phyloP scores from a whole-genome alignment of 2,113 vertebrate genomes.

The Pelusios castaneus region DNA sequence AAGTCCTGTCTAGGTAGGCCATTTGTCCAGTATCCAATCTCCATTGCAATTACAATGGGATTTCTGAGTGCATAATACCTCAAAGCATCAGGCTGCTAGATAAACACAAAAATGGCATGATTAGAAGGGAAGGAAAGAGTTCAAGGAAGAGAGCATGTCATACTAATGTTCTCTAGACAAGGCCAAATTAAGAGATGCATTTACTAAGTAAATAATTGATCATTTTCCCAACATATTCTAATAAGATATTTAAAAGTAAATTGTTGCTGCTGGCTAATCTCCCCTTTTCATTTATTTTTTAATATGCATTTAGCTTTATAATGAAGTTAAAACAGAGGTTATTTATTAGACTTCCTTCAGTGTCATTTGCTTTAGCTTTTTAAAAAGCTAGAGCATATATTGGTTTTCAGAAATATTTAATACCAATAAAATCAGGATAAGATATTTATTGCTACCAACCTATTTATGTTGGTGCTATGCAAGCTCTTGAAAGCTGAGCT shows the following conservation, averaged over 20 bases:
- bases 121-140: background rate
- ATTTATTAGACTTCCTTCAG: background rate
- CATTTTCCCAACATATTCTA: background rate
- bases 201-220: background rate
- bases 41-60: background rate
- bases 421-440: background rate
- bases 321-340: background rate
- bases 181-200: background rate
- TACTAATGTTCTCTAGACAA: background rate
- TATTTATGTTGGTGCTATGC: background rate
- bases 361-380: background rate
- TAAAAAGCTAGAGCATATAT: background rate
- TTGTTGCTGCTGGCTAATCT: background rate
- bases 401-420: background rate
- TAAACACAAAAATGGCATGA: background rate
- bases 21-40: background rate
- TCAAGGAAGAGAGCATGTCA: background rate
- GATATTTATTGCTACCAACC: background rate
- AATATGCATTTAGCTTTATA: background rate
- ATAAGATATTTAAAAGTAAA: background rate
- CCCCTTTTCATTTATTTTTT: background rate
- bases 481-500: background rate
- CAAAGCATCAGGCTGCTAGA: background rate
- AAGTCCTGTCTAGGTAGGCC: background rate
- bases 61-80: background rate